phyloP scores from a whole-genome alignment of 2,797 vertebrate genomes.

The Molossus molossus region DNA sequence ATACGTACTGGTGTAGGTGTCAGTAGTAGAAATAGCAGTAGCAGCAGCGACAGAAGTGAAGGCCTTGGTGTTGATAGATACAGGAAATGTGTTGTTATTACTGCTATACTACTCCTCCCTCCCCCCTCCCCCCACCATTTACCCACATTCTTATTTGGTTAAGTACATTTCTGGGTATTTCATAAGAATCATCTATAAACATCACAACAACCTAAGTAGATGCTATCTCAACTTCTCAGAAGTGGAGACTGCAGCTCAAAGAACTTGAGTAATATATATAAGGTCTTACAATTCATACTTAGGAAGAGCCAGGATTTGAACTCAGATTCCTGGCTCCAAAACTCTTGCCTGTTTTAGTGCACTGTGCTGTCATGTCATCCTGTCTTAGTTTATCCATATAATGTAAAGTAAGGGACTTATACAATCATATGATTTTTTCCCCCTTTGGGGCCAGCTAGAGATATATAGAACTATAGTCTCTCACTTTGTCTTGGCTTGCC shows the following conservation, averaged over 20 bases:
- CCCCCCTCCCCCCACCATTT: not conserved
- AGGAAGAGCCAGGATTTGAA: not conserved
- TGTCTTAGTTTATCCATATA: not conserved
- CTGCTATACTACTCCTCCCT: not conserved
- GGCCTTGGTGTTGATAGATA: accelerated
- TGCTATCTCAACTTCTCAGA: not conserved
- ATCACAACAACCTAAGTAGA: not conserved
- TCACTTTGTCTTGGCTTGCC: not conserved
- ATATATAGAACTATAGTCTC: not conserved
- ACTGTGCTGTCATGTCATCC: not conserved
- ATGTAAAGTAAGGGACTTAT: not conserved
- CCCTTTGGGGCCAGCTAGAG: not conserved
- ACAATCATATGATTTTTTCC: not conserved
- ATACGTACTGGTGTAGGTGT: not conserved
- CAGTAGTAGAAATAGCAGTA: no score
- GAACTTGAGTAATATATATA: not conserved
- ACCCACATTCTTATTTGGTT: not conserved
- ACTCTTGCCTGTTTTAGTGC: not conserved
- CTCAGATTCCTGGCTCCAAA: not conserved
- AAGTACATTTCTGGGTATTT: not conserved
- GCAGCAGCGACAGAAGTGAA: not conserved
- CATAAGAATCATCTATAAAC: not conserved
- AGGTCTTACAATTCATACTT: not conserved
- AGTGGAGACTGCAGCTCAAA: not conserved
- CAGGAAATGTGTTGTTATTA: accelerated